Evolutionary conservation across 2,888 invertebrate genomes (phyloP).

Genomic region (Drosophila bunnanda): DNA sequence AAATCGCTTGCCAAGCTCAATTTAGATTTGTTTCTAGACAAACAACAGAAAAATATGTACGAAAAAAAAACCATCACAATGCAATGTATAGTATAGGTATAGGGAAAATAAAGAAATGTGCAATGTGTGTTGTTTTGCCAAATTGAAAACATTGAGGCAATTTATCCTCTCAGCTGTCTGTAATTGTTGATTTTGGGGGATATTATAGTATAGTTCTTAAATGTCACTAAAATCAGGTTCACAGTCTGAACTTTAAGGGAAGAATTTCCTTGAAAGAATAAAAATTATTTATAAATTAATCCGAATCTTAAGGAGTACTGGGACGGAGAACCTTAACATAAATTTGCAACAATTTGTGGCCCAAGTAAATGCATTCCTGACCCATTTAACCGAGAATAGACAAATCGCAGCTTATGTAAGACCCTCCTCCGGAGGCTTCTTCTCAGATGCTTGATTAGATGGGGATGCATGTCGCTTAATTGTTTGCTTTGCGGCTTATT

Average conservation of each 20-base stretch:
- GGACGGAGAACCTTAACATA: background rate
- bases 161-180: conserved; percentile 11
- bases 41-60: conserved; percentile 25
- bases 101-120: conserved; percentile 13
- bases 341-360: background rate
- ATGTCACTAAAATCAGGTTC: background rate
- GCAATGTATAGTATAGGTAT: conserved; percentile 1
- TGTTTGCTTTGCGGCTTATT: conserved; percentile 42
- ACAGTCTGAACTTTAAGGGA: background rate
- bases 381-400: background rate
- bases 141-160: conserved; percentile 19
- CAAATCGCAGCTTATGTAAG: conserved; percentile 11
- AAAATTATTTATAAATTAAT: background rate
- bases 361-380: background rate
- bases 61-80: conserved; percentile 18
- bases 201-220: background rate
- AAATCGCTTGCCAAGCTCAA: conserved; percentile 43
- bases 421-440: conserved; percentile 20
- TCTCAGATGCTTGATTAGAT: conserved; percentile 20
- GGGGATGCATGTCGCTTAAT: conserved; percentile 27
- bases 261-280: background rate
- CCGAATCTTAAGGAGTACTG: background rate
- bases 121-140: conserved; percentile 30
- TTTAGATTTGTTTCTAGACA: conserved; percentile 40
- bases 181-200: conserved; percentile 24